These are phyloP conservation scores for Danionella cerebrum DNA, from an alignment of 2,113 vertebrate genomes.

Conservation along the genomic window DNA sequence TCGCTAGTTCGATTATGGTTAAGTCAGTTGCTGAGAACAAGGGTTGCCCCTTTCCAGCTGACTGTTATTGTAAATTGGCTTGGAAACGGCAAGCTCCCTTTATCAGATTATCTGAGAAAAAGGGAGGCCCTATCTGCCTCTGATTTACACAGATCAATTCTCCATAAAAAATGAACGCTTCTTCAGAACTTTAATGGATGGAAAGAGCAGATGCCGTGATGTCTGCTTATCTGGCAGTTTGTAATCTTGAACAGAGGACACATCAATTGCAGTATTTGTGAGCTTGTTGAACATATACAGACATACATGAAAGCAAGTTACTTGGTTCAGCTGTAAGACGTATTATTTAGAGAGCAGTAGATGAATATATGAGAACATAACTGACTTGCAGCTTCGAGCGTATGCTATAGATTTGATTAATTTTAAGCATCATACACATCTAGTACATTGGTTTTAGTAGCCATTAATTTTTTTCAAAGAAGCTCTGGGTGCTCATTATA, in stretches of 20 bases:
- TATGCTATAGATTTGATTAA: not conserved
- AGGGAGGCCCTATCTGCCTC: constrained; percentile 13
- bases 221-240: constrained; percentile 10
- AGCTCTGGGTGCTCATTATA: no score
- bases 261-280: constrained; percentile 21
- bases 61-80: constrained; percentile 14
- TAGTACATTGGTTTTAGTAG: not conserved
- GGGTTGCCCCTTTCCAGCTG: constrained; percentile 5
- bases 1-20: not conserved
- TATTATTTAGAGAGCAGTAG: constrained; percentile 8
- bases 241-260: not conserved
- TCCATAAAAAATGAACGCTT: constrained; percentile 38
- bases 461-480: not conserved
- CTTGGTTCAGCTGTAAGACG: constrained; percentile 26
- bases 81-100: constrained; percentile 14
- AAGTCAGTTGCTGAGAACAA: not conserved
- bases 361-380: constrained; percentile 16
- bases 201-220: not conserved
- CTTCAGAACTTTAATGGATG: constrained; percentile 24
- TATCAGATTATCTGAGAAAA: constrained; percentile 33
- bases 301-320: constrained; percentile 23
- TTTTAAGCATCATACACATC: not conserved
- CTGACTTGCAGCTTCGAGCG: not conserved
- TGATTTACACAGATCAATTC: constrained; percentile 42
- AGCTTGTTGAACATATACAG: constrained; percentile 2